Percentiles rank a stretch among this genome's conserved stretches.
These are phyloP conservation scores for Brachionus rubens DNA, from an alignment of 1,140 invertebrate species.

Conservation along the genomic window DNA sequence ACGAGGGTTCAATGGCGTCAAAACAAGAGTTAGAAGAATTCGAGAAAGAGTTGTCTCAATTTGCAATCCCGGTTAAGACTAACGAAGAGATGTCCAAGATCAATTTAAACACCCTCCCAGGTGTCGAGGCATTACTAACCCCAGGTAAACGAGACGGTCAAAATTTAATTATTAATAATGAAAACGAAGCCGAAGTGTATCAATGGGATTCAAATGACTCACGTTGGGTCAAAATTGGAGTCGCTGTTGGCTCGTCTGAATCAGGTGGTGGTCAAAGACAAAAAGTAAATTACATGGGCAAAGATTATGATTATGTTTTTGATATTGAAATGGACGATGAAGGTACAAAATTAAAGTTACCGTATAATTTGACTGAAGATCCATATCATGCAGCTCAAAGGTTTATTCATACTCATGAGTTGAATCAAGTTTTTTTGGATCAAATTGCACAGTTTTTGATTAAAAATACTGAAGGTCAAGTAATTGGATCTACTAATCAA, in stretches of 20 bases:
- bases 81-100: conserved; percentile 73
- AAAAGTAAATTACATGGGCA: conserved; percentile 76
- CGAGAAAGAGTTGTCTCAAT: conserved; percentile 69
- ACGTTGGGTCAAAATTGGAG: conserved; percentile 81
- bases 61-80: conserved; percentile 64
- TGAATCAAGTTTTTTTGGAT: conserved; percentile 75
- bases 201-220: conserved; percentile 70
- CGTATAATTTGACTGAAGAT: conserved; percentile 75
- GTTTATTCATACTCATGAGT: conserved; percentile 70
- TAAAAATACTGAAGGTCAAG: conserved; percentile 68
- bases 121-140: conserved; percentile 70
- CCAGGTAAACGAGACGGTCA: conserved; percentile 78
- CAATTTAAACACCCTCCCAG: conserved; percentile 78
- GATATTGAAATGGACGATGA: conserved; percentile 87
- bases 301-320: conserved; percentile 93
- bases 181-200: conserved; percentile 65
- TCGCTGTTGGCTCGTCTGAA: conserved; percentile 77
- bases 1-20: conserved; percentile 67
- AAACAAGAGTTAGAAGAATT: conserved; percentile 67
- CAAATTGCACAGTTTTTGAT: conserved; percentile 93
- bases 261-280: conserved; percentile 64
- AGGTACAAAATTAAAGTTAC: conserved; percentile 78
- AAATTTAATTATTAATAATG: conserved; percentile 76
- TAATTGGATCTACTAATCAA: conserved; percentile 50
- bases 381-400: conserved; percentile 68